Evolutionary conservation across 2,888 invertebrate genomes (phyloP).

Genomic region (Hetaerina titia): DNA sequence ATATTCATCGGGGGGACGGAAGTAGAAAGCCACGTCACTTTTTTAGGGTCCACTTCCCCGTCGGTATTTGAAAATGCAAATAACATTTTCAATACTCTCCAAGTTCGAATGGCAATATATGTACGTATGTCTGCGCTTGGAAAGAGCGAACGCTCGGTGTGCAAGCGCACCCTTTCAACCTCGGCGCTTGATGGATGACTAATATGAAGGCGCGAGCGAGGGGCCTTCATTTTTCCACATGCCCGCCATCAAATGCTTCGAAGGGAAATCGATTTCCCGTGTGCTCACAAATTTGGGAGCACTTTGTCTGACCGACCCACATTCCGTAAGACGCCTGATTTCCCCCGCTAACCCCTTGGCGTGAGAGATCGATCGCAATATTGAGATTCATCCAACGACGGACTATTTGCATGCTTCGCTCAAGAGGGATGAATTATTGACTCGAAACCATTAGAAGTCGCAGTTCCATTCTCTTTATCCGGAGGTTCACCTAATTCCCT

Average conservation of each 20-base stretch:
- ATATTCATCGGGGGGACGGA: not conserved
- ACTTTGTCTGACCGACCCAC: not conserved
- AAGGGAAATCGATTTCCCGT: not conserved
- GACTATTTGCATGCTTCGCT: not conserved
- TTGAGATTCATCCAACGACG: not conserved
- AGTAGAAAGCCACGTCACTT: not conserved
- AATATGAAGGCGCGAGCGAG: not conserved
- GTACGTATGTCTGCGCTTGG: not conserved
- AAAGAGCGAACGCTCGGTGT: not conserved
- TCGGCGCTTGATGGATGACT: not conserved
- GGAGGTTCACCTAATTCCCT: not conserved
- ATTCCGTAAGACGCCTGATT: not conserved
- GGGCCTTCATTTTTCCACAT: constrained; percentile 1
- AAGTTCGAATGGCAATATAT: not conserved
- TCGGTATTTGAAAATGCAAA: not conserved
- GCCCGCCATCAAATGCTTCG: not conserved
- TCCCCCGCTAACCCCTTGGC: not conserved
- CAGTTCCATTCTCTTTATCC: not conserved
- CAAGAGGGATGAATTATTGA: not conserved
- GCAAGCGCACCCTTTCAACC: not conserved
- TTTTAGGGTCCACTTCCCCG: not conserved
- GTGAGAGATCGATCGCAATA: not conserved
- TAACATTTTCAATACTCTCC: not conserved
- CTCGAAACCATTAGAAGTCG: not conserved
- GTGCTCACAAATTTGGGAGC: not conserved